These are phyloP conservation scores for Drosophila helvetica DNA, from an alignment of 2,888 invertebrate species.

Conservation along the genomic window DNA sequence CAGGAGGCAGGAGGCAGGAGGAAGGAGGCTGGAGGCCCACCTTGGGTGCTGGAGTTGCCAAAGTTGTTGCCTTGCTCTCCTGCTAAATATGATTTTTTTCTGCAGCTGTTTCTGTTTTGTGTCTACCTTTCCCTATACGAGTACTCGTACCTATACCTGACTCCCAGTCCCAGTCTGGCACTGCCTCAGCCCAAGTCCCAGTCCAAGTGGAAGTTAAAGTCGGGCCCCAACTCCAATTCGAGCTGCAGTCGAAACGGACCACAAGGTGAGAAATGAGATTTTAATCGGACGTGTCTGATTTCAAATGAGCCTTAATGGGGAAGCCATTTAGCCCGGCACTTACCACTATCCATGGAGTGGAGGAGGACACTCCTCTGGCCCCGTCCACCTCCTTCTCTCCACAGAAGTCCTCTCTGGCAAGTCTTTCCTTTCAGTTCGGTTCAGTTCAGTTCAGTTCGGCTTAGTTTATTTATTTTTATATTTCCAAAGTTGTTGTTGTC, in stretches of 20 bases:
- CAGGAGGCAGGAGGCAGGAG: neutral
- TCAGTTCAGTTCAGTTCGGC: conserved; percentile 28
- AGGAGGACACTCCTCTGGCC: conserved; percentile 41
- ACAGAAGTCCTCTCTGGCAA: neutral
- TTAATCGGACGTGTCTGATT: conserved; percentile 85
- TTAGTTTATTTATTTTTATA: conserved; percentile 67
- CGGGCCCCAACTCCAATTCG: conserved; percentile 57
- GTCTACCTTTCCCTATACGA: conserved; percentile 35
- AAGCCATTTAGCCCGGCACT: conserved; percentile 81
- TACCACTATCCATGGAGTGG: conserved; percentile 46
- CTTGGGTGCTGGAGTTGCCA: conserved; percentile 25
- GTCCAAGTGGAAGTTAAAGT: no score
- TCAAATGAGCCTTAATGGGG: conserved; percentile 84
- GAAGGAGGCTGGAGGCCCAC: conserved; percentile 11
- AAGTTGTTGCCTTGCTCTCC: conserved; percentile 42
- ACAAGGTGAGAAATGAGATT: conserved; percentile 84
- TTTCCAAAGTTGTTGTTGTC: conserved; percentile 44
- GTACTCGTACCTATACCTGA: conserved; percentile 6
- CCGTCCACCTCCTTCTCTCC: neutral
- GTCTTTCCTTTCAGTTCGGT: conserved; percentile 24
- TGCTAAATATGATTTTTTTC: conserved; percentile 69
- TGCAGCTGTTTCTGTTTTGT: conserved; percentile 70
- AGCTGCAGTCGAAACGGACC: conserved; percentile 65
- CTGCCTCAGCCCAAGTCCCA: neutral
- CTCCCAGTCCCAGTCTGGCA: conserved; percentile 2